These are phyloP conservation scores for Oligia strigilis DNA, from an alignment of 2,888 invertebrate species.

Conservation along the genomic window DNA sequence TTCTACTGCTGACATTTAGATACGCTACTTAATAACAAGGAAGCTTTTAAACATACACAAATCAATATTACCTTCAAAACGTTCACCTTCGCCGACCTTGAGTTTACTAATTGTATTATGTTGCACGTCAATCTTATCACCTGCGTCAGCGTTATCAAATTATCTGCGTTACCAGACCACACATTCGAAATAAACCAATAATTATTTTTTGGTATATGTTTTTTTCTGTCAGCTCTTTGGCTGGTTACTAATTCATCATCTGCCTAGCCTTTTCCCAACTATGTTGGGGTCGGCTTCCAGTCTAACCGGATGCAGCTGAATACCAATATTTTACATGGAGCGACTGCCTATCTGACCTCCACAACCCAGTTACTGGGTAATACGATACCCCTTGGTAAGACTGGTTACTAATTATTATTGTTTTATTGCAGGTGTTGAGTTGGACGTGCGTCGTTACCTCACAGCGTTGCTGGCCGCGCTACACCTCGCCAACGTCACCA, in stretches of 20 bases:
- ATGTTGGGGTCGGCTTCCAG: too few relatives aligned
- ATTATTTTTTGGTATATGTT: background rate
- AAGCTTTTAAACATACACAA: slow-evolving; percentile 15
- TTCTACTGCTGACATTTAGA: slow-evolving; percentile 20
- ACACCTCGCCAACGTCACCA: slow-evolving; percentile 85
- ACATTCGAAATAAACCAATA: background rate
- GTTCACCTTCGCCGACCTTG: slow-evolving; percentile 38
- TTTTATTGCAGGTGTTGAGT: slow-evolving; percentile 79
- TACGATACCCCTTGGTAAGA: too few relatives aligned
- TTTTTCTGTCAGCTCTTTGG: background rate
- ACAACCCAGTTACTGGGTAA: too few relatives aligned
- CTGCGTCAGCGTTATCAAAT: slow-evolving; percentile 14
- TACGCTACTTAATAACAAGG: slow-evolving; percentile 1
- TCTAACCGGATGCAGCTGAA: too few relatives aligned
- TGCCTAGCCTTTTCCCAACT: too few relatives aligned
- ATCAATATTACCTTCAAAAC: slow-evolving; percentile 26
- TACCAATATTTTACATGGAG: too few relatives aligned
- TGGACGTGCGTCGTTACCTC: slow-evolving; percentile 85
- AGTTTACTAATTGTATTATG: slow-evolving; percentile 2
- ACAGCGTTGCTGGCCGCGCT: slow-evolving; percentile 85
- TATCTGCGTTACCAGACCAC: background rate
- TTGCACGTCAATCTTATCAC: slow-evolving; percentile 26
- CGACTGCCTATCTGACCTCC: too few relatives aligned
- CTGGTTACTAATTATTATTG: background rate
- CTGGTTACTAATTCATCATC: background rate